These are phyloP conservation scores for Orussus abietinus DNA, from an alignment of 1,140 invertebrate species.

Conservation along the genomic window DNA sequence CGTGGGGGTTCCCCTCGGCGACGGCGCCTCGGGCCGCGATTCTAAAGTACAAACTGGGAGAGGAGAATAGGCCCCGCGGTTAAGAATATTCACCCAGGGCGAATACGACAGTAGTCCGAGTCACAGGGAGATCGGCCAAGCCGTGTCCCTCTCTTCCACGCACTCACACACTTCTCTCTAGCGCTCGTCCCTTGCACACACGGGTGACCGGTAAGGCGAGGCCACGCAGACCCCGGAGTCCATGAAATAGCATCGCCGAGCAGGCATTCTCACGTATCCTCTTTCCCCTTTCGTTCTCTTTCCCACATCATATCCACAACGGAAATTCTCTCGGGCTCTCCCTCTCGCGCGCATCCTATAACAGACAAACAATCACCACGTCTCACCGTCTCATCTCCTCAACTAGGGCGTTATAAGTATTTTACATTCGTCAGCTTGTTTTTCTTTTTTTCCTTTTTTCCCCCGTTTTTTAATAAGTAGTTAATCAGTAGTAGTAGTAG, in stretches of 20 bases:
- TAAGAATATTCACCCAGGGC: no score
- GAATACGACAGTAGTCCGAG: no score
- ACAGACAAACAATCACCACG: conserved; percentile 49
- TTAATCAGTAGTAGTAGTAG: conserved; percentile 22
- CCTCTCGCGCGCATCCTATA: conserved; percentile 39
- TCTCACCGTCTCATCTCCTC: conserved; percentile 44
- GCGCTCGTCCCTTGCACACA: background rate
- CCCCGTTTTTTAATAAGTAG: conserved; percentile 28
- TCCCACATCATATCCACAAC: conserved; percentile 43
- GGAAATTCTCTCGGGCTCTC: conserved; percentile 39
- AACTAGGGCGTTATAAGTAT: conserved; percentile 43
- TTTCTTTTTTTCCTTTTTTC: conserved; percentile 8
- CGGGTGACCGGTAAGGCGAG: background rate
- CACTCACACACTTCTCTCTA: conserved; percentile 1
- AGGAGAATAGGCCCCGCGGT: no score
- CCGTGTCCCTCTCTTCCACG: background rate
- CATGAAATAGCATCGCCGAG: conserved; percentile 50
- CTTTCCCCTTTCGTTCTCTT: no score
- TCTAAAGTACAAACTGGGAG: no score
- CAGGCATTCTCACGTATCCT: no score
- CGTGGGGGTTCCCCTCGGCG: no score
- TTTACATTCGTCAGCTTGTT: conserved; percentile 32
- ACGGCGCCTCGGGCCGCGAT: no score
- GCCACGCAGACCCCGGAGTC: conserved; percentile 16
- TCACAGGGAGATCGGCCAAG: no score